Evolutionary conservation across 2,888 invertebrate species (phyloP).

Genomic region (Onthophagus sagittarius): DNA sequence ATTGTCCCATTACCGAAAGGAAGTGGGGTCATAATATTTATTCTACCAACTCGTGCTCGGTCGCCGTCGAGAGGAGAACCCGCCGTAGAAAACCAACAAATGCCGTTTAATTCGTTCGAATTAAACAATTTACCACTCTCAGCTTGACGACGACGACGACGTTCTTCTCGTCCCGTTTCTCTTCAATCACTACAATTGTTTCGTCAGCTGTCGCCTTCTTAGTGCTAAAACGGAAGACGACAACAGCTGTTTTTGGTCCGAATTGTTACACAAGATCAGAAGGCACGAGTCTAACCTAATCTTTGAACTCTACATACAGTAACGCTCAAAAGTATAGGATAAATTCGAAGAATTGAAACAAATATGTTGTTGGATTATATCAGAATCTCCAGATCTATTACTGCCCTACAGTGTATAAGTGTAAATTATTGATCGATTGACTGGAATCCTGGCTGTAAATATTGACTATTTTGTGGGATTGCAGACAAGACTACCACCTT

Average conservation of each 20-base stretch:
- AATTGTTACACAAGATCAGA: conserved; percentile 9
- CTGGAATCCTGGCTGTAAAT: no score
- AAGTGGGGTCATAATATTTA: conserved; percentile 49
- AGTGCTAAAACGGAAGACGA: not conserved
- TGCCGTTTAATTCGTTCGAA: conserved; percentile 44
- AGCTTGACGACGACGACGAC: not conserved
- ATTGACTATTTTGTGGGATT: no score
- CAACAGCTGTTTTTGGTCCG: conserved; percentile 7
- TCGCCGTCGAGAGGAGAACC: conserved; percentile 36
- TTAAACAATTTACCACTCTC: conserved; percentile 34
- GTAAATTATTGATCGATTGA: no score
- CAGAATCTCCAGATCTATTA: no score
- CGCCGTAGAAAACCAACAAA: conserved; percentile 31
- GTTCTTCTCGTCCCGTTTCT: conserved; percentile 5
- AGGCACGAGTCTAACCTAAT: conserved; percentile 15
- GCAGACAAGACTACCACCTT: no score
- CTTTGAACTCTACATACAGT: not conserved
- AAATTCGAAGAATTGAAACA: no score
- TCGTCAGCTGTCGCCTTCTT: conserved; percentile 11
- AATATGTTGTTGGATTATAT: no score
- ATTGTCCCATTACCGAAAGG: conserved; percentile 38
- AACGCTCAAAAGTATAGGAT: no score
- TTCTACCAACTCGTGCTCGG: conserved; percentile 45
- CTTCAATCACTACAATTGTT: conserved; percentile 17
- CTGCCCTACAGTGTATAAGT: no score